Percentiles rank a stretch among this genome's conserved stretches.
phyloP scores from a whole-genome alignment of 2,113 vertebrate genomes.

The Anguilla japonica region DNA sequence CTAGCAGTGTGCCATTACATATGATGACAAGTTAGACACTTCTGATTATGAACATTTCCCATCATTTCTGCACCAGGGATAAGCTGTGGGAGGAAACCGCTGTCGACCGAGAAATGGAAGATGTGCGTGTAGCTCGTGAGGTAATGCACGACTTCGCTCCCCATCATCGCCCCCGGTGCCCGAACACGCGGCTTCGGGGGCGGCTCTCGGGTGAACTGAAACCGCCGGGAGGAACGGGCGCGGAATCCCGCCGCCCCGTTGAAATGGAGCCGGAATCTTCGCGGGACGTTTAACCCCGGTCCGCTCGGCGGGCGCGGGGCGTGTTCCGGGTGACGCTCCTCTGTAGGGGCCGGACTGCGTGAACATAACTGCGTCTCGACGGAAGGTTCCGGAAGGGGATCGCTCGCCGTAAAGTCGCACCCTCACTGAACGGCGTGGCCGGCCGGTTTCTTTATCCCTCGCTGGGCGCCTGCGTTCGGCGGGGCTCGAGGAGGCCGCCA shows the following conservation, averaged over 20 bases:
- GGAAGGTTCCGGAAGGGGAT: neutral
- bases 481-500: neutral
- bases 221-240: neutral
- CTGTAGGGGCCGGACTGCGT: neutral
- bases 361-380: constrained; percentile 48
- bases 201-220: neutral
- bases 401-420: constrained; percentile 26
- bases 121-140: neutral
- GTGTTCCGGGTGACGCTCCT: constrained; percentile 47
- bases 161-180: neutral
- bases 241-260: neutral
- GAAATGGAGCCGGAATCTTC: neutral
- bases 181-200: neutral
- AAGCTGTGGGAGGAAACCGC: neutral
- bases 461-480: neutral
- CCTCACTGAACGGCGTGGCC: neutral
- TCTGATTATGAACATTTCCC: neutral
- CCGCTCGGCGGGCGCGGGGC: constrained; percentile 31
- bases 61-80: neutral
- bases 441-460: constrained; percentile 17
- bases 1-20: neutral
- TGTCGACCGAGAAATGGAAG: neutral
- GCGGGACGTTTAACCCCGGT: constrained; percentile 32
- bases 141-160: neutral
- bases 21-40: neutral